Conservation (phyloP, 2,113 vertebrate genomes). For the Andinoacara biseriatus region DNA sequence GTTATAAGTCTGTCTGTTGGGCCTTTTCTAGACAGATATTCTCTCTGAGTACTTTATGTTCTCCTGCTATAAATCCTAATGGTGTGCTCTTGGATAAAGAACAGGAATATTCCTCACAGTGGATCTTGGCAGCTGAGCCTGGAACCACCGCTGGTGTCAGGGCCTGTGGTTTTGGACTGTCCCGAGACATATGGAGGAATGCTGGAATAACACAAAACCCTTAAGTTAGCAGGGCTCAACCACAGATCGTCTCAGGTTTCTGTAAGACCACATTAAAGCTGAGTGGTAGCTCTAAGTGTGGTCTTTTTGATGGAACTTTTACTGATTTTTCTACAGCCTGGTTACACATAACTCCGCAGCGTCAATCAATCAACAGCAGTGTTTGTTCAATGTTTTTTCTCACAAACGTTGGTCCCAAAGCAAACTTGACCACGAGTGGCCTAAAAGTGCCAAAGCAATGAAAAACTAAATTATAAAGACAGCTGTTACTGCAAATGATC, state of each 20-base stretch:
- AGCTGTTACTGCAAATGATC: conserved; percentile 73
- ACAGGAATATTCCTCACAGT: conserved; percentile 76
- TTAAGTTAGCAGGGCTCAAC: conserved; percentile 68
- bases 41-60: conserved; percentile 70
- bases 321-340: conserved; percentile 58
- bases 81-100: conserved; percentile 69
- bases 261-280: conserved; percentile 73
- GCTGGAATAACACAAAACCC: conserved; percentile 74
- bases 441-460: conserved; percentile 63
- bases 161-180: conserved; percentile 75
- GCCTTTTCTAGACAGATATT: conserved; percentile 59
- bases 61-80: conserved; percentile 72
- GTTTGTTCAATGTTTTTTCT: conserved; percentile 60
- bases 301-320: conserved; percentile 72
- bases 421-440: conserved; percentile 60
- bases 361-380: conserved; percentile 71
- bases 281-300: conserved; percentile 72
- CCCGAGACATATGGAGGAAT: conserved; percentile 71
- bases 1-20: conserved; percentile 60
- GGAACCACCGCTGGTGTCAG: conserved; percentile 66
- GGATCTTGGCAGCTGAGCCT: conserved; percentile 71
- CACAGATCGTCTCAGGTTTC: conserved; percentile 73
- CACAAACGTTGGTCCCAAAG: conserved; percentile 46
- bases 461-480: conserved; percentile 70
- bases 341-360: conserved; percentile 43